phyloP scores from a whole-genome alignment of 2,797 vertebrate genomes.

The Eulemur coronatus region DNA sequence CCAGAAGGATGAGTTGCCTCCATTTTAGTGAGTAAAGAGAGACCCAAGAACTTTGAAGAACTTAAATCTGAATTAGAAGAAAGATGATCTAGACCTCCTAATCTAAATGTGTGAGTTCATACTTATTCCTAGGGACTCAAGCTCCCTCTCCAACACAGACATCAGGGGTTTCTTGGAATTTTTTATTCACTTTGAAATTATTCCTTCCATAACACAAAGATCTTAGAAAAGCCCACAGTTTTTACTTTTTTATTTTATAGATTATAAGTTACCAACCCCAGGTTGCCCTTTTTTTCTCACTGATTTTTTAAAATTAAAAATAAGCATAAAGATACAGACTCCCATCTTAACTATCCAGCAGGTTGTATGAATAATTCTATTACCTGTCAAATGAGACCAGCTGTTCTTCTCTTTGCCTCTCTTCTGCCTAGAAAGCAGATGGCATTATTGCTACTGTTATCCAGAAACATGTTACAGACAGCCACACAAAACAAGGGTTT shows the following conservation, averaged over 20 bases:
- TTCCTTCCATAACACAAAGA: conserved; percentile 26
- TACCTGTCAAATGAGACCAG: conserved; percentile 97
- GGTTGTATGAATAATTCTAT: conserved; percentile 47
- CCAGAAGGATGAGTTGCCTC: background rate
- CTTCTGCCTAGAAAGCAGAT: conserved; percentile 89
- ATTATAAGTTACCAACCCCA: background rate
- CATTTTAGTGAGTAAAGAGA: background rate
- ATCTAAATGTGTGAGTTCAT: background rate
- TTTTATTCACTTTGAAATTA: conserved; percentile 31
- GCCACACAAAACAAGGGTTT: conserved; percentile 32
- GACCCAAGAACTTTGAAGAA: background rate
- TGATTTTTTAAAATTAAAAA: conserved; percentile 38
- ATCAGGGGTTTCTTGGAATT: background rate
- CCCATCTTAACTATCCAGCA: background rate
- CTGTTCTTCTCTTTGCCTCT: conserved; percentile 91
- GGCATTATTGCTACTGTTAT: conserved; percentile 54
- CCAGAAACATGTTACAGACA: conserved; percentile 46
- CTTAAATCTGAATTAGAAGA: background rate
- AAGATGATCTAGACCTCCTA: background rate
- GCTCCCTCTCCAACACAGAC: background rate
- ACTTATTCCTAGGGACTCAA: background rate
- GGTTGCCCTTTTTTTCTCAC: background rate
- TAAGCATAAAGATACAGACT: background rate
- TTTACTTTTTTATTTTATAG: conserved; percentile 19
- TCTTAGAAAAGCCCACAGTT: background rate